Conservation (phyloP, 1,140 invertebrate species). For the Diuraphis noxia region DNA sequence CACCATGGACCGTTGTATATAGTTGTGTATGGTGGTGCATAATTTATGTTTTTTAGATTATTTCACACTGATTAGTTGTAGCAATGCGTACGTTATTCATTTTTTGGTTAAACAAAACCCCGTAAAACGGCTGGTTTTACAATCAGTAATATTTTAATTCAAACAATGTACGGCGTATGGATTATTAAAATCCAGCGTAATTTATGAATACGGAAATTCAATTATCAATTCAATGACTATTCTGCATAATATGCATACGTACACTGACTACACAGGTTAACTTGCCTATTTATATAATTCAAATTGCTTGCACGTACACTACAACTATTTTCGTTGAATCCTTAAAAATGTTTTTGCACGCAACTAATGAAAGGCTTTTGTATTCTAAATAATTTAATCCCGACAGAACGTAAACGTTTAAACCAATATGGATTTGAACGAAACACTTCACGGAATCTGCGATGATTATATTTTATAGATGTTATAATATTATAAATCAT, state of each 20-base stretch:
- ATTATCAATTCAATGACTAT: neutral
- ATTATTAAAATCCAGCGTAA: neutral
- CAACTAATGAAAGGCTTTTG: neutral
- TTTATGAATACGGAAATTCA: neutral
- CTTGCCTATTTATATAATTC: neutral
- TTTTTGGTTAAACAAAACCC: neutral
- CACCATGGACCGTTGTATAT: neutral
- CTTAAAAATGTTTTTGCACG: neutral
- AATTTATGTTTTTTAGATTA: neutral
- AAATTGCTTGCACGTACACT: neutral
- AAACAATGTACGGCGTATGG: neutral
- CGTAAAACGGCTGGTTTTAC: neutral
- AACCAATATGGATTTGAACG: neutral
- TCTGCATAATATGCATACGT: neutral
- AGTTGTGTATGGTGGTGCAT: neutral
- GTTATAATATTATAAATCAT: conserved; percentile 12
- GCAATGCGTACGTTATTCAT: no score
- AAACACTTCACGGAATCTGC: neutral
- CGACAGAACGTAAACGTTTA: neutral
- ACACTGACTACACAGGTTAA: no score
- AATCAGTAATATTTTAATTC: neutral
- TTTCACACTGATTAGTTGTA: neutral
- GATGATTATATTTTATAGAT: neutral
- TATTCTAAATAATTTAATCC: neutral
- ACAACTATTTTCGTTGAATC: neutral